Percentiles rank a stretch among this genome's conserved stretches.
phyloP scores from a whole-genome alignment of 1,140 invertebrate species.

The Zaprionus tsacasi region DNA sequence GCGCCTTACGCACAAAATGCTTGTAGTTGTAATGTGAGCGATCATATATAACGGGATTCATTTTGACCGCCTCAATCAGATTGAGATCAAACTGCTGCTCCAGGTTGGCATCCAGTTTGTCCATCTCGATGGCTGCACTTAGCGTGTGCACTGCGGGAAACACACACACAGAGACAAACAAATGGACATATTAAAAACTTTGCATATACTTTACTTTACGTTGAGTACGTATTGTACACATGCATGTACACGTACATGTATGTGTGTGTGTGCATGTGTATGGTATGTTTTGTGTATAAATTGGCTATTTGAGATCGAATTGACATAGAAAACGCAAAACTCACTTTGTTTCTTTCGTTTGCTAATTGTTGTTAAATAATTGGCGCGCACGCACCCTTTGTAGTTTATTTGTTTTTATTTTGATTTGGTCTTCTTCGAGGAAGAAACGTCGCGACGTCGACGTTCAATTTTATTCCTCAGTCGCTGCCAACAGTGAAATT shows the following conservation, averaged over 20 bases:
- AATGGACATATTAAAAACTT: constrained; percentile 1
- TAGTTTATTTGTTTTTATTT: constrained; percentile 79
- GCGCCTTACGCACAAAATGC: constrained; percentile 80
- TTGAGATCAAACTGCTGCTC: constrained; percentile 83
- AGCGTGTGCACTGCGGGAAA: constrained; percentile 68
- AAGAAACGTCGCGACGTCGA: constrained; percentile 71
- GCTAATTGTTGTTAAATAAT: constrained; percentile 78
- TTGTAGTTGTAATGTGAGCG: constrained; percentile 83
- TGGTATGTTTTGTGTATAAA: constrained; percentile 23
- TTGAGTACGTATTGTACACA: background rate
- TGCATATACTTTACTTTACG: constrained; percentile 9
- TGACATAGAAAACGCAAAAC: constrained; percentile 44
- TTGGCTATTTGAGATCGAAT: constrained; percentile 38
- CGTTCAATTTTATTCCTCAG: constrained; percentile 78
- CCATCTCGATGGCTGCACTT: constrained; percentile 74
- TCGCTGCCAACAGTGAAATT: constrained; percentile 74
- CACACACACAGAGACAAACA: constrained; percentile 13
- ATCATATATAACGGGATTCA: constrained; percentile 83
- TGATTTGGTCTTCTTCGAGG: constrained; percentile 73
- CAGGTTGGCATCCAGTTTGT: constrained; percentile 80
- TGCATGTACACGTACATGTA: constrained; percentile 5
- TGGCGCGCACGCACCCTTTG: constrained; percentile 70
- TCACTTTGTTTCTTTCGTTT: constrained; percentile 75
- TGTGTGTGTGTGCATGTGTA: constrained; percentile 7
- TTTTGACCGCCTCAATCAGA: constrained; percentile 79